phyloP scores from a whole-genome alignment of 2,888 invertebrate species.

The Chromoteleia sp. region DNA sequence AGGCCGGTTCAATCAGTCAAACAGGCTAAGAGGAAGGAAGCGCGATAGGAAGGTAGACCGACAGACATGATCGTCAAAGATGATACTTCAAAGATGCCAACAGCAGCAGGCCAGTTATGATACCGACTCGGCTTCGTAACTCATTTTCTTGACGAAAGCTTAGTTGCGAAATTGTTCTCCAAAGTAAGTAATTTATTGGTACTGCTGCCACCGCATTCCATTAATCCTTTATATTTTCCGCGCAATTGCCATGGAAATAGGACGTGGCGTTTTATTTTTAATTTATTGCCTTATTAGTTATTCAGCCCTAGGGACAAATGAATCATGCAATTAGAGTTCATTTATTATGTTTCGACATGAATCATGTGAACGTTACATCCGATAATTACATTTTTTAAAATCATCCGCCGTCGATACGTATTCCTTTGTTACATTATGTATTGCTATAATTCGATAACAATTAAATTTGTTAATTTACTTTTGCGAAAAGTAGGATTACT shows the following conservation, averaged over 20 bases:
- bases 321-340: constrained; percentile 19
- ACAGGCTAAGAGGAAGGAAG: constrained; percentile 65
- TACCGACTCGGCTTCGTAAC: constrained; percentile 53
- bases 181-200: constrained; percentile 55
- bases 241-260: constrained; percentile 47
- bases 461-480: too few relatives aligned
- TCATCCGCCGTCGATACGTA: too few relatives aligned
- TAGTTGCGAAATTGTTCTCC: constrained; percentile 54
- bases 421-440: too few relatives aligned
- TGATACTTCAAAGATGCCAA: constrained; percentile 71
- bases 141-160: constrained; percentile 65
- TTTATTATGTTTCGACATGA: constrained; percentile 28
- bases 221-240: constrained; percentile 47
- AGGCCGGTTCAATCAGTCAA: constrained; percentile 65
- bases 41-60: constrained; percentile 52
- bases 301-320: constrained; percentile 2
- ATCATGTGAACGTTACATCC: not conserved
- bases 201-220: constrained; percentile 43
- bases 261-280: constrained; percentile 32
- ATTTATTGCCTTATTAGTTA: constrained; percentile 40
- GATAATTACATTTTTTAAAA: too few relatives aligned
- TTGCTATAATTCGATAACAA: too few relatives aligned
- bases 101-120: constrained; percentile 59
- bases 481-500: too few relatives aligned
- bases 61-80: constrained; percentile 69